A percentile compares a stretch with the other conserved stretches of the same genome.
Conservation (phyloP, 1,140 invertebrate species). For the Sinella curviseta region DNA sequence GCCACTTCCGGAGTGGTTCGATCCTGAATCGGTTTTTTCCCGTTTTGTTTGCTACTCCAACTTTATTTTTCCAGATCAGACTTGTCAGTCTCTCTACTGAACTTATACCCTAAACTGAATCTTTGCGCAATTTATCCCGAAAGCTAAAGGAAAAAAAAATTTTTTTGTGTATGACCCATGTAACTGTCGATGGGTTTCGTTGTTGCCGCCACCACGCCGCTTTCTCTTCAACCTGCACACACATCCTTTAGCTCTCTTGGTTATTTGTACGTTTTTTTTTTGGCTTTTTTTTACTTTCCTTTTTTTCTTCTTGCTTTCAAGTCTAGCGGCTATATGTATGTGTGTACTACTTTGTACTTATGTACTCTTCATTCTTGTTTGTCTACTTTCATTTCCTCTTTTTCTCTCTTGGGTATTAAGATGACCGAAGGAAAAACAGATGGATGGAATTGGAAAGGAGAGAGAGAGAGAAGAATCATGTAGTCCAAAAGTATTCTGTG, state of each 20-base stretch:
- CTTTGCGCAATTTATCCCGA: no score
- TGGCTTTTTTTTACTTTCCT: neutral
- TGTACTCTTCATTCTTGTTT: constrained; percentile 10
- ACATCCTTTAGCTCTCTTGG: neutral
- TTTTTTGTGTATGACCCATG: no score
- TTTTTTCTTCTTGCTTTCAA: neutral
- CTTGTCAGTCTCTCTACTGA: no score
- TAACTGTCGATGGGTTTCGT: no score
- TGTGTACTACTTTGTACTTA: constrained; percentile 18
- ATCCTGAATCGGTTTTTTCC: neutral
- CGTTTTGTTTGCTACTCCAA: neutral
- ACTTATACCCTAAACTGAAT: no score
- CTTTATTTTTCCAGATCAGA: no score
- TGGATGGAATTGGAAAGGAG: constrained; percentile 2
- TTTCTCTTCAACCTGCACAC: no score
- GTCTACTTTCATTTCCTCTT: constrained; percentile 22
- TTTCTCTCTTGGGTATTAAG: constrained; percentile 13
- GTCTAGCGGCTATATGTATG: neutral
- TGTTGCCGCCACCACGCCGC: no score
- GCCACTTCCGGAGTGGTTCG: neutral
- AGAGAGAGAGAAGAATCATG: neutral
- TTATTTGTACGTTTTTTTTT: neutral
- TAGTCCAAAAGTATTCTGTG: no score
- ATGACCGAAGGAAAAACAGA: constrained; percentile 8
- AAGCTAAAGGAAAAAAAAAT: neutral